Evolutionary conservation across 1,140 invertebrate genomes (phyloP), one percentile per base, ranked within the genome.

Genomic region (Halictus rubicundus): DNA sequence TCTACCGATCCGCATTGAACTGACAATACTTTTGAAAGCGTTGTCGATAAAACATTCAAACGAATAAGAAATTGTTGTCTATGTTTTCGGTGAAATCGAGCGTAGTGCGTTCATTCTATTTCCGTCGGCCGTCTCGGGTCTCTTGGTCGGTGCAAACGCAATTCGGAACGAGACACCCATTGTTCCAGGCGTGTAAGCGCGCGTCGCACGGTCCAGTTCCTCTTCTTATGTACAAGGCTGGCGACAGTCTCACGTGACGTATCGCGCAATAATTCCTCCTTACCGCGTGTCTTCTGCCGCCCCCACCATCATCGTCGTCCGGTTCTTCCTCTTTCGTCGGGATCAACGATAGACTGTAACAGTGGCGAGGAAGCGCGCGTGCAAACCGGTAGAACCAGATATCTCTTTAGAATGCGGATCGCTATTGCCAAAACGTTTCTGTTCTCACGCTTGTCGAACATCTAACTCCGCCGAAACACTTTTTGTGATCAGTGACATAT

Each of bases 221-320:
- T 75, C 59, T 74, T 78, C 84, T 86, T 69, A 71, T 78, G 73
- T 78, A 83, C 85, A 87, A 87, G 84, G 85, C 68, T 73, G 85
- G 84, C 85, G 49, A 68, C 84, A 86, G 63, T 87, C 84, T 87
- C 84, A 84, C 82, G 78, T 87, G 84, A 87, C 85, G 79, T 60
- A 16, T 70, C 81, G 68, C 82, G 84, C 71, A 86, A 86, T 84
- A 81, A 79, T 81, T 86, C 57, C 85, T 83, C 57, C 71, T 80
- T 80, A 42, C 72, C 64, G 65, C n/a, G 63, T 59, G 75, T 68
- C 78, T 74, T 57, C 49, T 64, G 64, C 42, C 59, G 19, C 54
- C 59, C 49, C 61, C 71, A 25, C 27, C 27, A 37, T 10, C 46
- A 64, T 75, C 39, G 7, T 21, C 39, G 54, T 32, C 70, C 52